These are phyloP conservation scores for Dusona sp. DNA, from an alignment of 2,888 invertebrate genomes.

Conservation along the genomic window DNA sequence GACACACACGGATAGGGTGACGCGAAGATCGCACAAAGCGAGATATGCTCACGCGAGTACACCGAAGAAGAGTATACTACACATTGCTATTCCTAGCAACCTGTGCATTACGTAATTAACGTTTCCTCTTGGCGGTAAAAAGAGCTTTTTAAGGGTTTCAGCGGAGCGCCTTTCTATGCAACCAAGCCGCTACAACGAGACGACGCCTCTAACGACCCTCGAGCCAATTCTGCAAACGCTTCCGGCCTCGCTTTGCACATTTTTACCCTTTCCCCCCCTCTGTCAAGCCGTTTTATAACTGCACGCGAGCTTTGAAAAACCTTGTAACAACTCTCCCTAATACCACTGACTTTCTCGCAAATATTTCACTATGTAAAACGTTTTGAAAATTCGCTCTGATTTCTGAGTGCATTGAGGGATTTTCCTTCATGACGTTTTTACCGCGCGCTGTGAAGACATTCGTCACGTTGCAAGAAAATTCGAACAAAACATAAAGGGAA, in stretches of 20 bases:
- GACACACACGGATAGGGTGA: background rate
- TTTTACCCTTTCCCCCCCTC: background rate
- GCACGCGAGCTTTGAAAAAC: background rate
- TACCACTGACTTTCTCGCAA: background rate
- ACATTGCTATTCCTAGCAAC: slow-evolving; percentile 11
- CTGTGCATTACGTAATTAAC: slow-evolving; percentile 54
- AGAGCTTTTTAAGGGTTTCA: slow-evolving; percentile 42
- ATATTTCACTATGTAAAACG: background rate
- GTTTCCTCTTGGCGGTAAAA: slow-evolving; percentile 47
- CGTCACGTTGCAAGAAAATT: background rate
- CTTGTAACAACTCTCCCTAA: background rate
- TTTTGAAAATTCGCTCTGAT: slow-evolving; percentile 30
- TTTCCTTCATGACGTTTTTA: background rate
- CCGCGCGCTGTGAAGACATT: background rate
- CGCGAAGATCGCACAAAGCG: slow-evolving; percentile 17
- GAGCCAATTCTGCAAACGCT: slow-evolving; percentile 44
- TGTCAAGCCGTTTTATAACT: background rate
- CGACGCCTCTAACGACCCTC: slow-evolving; percentile 51
- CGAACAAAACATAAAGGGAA: background rate
- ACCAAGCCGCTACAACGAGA: slow-evolving; percentile 34
- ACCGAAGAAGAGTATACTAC: slow-evolving; percentile 25
- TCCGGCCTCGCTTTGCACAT: slow-evolving; percentile 35
- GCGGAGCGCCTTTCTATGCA: background rate
- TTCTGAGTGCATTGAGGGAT: background rate
- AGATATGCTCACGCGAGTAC: background rate